Conservation (phyloP, 2,888 invertebrate species). For the Miltochrista miniata region DNA sequence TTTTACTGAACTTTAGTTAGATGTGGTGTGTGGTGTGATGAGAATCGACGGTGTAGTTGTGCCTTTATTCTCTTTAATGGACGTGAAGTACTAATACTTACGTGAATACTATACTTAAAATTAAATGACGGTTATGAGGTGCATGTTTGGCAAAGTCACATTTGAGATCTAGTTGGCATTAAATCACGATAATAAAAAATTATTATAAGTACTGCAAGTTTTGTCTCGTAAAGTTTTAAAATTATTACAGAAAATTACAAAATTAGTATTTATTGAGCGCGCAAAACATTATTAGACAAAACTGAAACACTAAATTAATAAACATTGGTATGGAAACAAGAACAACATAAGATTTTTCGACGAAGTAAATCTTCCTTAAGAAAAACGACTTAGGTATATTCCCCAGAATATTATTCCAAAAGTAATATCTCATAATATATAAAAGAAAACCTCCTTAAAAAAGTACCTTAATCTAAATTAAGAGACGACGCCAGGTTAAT, state of each 20-base stretch:
- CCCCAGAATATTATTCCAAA: not conserved
- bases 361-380: not conserved
- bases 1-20: not conserved
- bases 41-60: not conserved
- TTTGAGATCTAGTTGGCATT: too few relatives aligned
- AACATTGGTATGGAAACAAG: not conserved
- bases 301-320: too few relatives aligned
- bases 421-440: conserved; percentile 13
- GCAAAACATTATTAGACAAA: not conserved
- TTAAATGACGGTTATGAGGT: too few relatives aligned
- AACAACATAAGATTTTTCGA: not conserved
- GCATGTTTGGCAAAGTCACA: too few relatives aligned
- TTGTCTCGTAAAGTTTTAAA: too few relatives aligned
- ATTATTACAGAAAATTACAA: too few relatives aligned
- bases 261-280: too few relatives aligned
- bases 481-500: conserved; percentile 24
- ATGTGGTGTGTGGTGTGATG: not conserved
- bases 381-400: not conserved
- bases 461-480: conserved; percentile 28
- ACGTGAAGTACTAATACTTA: too few relatives aligned
- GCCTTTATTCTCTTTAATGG: too few relatives aligned
- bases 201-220: too few relatives aligned
- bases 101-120: too few relatives aligned
- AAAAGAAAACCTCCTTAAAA: conserved; percentile 18
- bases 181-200: too few relatives aligned